Evolutionary conservation across 2,888 invertebrate genomes (phyloP), one percentile per base, ranked within the genome.

Genomic region (Pyrrhopygopsis socrates): DNA sequence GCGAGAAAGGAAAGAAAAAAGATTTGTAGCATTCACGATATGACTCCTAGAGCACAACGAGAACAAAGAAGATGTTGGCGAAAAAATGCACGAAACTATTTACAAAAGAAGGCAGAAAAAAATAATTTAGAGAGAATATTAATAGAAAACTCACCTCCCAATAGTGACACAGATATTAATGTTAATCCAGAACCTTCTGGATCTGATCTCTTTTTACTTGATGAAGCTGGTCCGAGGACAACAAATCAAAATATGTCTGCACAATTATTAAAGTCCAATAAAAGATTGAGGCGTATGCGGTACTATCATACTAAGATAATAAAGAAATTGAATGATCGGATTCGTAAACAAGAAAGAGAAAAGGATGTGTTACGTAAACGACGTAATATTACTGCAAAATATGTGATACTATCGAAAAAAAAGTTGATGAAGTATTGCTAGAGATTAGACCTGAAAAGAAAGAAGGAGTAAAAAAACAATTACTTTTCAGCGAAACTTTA

Each of bases 61-160:
- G 29, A 50, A 73, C 73, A 77, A 24, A 73, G 71, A 58, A 73
- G 70, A 22, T 45, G 50, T 63, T 83, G 77, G 83, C 29, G 73
- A 38, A 63, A 71, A 45, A 77, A 71, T 45, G 38, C 50, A 45
- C 67, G 18, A 82, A 60, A 60, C 45, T 63, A 82, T 34, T 76
- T 54, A 24, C 38, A 82, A 60, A 76, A 24, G 45, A 45, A 45
- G 45, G 45, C 45, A 45, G 45, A 45, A 45, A 45, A 45, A 45
- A 45, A 45, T 45, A 58, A 76, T 70, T 45, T 20, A 34, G 68
- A 45, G 50, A 68, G 29, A 22, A 68, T 67, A 67, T 15, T 77
- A 20, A 50, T 45, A 34, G 45, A 34, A 50, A 78, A 65, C 41
- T 50, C 63, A 65, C 29, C 29, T 11, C 38, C n/a, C 54, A 15